Percentiles rank a stretch among this genome's conserved stretches.
These are phyloP conservation scores for Saccostrea glomerata DNA, from an alignment of 1,140 invertebrate species.

Conservation along the genomic window DNA sequence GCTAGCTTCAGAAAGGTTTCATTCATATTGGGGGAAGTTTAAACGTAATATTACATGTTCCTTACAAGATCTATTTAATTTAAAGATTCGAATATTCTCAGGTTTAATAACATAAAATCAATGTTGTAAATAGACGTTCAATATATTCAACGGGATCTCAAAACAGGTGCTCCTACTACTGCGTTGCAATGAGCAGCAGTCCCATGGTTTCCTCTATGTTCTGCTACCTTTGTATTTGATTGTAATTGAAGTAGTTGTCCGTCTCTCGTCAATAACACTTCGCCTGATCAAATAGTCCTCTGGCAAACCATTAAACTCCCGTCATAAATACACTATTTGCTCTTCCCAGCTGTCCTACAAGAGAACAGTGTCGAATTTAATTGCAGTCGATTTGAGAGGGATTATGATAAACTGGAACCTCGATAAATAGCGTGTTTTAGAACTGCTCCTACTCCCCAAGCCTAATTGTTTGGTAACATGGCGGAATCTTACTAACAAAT, in stretches of 20 bases:
- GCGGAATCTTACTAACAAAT: no score
- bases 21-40: neutral
- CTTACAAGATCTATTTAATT: neutral
- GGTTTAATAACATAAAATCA: neutral
- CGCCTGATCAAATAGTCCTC: neutral
- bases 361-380: neutral
- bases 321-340: slow-evolving; percentile 6
- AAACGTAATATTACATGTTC: neutral
- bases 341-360: neutral
- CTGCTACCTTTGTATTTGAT: neutral
- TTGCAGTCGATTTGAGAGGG: neutral
- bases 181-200: neutral
- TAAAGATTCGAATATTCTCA: no score
- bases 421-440: no score
- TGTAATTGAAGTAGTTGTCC: neutral
- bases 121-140: neutral
- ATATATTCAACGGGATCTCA: neutral
- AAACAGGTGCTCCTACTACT: neutral
- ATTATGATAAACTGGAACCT: neutral
- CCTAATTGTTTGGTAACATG: neutral
- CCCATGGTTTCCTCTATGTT: neutral
- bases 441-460: no score
- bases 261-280: neutral
- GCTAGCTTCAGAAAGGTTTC: neutral
- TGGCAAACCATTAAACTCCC: neutral